phyloP scores from a whole-genome alignment of 1,140 invertebrate genomes.

The Apis dorsata region DNA sequence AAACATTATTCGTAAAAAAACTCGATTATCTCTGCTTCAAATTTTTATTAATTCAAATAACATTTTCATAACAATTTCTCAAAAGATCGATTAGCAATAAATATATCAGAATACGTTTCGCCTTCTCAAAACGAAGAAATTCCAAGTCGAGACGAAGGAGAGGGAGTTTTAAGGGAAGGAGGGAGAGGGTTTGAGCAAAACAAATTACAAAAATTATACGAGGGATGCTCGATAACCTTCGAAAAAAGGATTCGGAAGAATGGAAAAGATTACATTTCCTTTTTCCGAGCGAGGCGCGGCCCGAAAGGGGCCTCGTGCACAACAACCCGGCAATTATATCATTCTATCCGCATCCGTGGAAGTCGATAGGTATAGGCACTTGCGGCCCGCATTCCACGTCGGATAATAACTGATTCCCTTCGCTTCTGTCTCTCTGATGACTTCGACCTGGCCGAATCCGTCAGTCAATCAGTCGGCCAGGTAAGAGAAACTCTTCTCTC shows the following conservation, averaged over 20 bases:
- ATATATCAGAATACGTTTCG: too few relatives aligned
- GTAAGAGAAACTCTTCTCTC: constrained; percentile 32
- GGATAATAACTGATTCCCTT: constrained; percentile 56
- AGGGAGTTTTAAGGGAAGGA: neutral
- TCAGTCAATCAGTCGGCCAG: constrained; percentile 57
- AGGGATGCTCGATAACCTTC: neutral
- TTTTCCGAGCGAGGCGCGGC: neutral
- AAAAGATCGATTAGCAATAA: too few relatives aligned
- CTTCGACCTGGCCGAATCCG: constrained; percentile 40
- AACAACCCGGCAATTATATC: constrained; percentile 46
- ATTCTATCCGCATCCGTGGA: constrained; percentile 22
- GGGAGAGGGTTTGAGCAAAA: constrained; percentile 14
- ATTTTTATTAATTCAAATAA: too few relatives aligned
- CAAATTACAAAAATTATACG: constrained; percentile 20
- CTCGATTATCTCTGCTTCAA: too few relatives aligned
- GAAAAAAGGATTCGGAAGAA: neutral
- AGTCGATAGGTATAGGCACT: constrained; percentile 43
- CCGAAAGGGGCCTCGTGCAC: constrained; percentile 23
- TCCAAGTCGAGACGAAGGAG: too few relatives aligned
- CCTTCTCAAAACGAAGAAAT: neutral
- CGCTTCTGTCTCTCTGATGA: constrained; percentile 44
- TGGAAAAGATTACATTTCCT: constrained; percentile 1
- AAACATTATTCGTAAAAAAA: too few relatives aligned
- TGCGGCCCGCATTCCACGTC: constrained; percentile 36
- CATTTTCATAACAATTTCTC: too few relatives aligned